Evolutionary conservation across 2,113 vertebrate species (phyloP), one percentile per base, ranked within the genome.

Genomic region (Panthera uncia): DNA sequence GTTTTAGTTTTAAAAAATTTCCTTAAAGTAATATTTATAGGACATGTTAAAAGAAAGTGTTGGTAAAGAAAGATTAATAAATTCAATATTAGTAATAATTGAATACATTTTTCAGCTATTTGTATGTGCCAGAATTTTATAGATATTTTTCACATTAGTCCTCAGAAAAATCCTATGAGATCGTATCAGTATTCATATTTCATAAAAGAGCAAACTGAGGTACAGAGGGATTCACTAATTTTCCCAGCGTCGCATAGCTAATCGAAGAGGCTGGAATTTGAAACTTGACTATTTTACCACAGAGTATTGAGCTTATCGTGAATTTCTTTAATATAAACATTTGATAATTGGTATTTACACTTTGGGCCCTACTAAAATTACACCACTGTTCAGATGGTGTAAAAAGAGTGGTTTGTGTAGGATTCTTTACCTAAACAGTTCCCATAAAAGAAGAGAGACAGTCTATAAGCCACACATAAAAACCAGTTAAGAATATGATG

Each of bases 401-500:
- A 71, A 85, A 91, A 89, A 94, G 52, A 94, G 55, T 96, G 76
- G 74, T 83, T 94, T 90, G 27, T 97, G 6, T 95, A 80, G 63
- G 19, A 84, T 96, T 96, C 84, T 94, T 90, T 65, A 94, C 48
- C 45, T 89, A 52, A 81, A 48, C 38, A 63, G 8, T 13, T 89
- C 85, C 18, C 14, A 18, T 89, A 95, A 91, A 85, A 27, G 91
- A 91, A 89, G 80, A 71, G 91, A 91, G 25, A 65, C 86, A 65
- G 78, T 95, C 19, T 96, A 2, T 90, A 93, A 89, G 41, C 69
- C 63, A 91, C 27, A 71, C 11, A 27, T 78, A 92, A 57, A 96
- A 91, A 76, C 71, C n/a, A 92, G 73, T 86, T 57, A 95, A 85
- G 63, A 65, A 61, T 66, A 73, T 61, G 82, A 71, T 96, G 4